Percentiles rank a stretch among this genome's conserved stretches.
These are phyloP conservation scores for Drosophila prolongata DNA, from an alignment of 2,888 invertebrate genomes.

Conservation along the genomic window DNA sequence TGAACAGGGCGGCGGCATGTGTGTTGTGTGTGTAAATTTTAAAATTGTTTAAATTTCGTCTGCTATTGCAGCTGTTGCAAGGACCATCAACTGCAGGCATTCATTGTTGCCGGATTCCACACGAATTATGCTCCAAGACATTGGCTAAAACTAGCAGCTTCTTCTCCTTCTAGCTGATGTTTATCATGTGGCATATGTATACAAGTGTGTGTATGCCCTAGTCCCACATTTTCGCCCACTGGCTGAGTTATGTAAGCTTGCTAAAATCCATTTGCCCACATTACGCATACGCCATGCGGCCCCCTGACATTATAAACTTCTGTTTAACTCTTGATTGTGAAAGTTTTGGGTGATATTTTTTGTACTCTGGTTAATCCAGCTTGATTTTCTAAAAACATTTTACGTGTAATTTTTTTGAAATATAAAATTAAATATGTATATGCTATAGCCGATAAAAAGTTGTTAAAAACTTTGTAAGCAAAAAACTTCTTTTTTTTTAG, in stretches of 20 bases:
- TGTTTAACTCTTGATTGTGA: constrained; percentile 12
- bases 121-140: constrained; percentile 66
- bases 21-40: constrained; percentile 72
- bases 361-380: constrained; percentile 4
- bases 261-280: constrained; percentile 54
- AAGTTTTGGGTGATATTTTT: constrained; percentile 11
- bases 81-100: constrained; percentile 78
- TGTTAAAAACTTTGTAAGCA: no score
- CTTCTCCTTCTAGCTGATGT: constrained; percentile 37
- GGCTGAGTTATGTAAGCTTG: constrained; percentile 19
- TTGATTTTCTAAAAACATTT: constrained; percentile 6
- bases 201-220: background rate
- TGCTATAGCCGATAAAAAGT: no score
- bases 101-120: constrained; percentile 1
- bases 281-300: constrained; percentile 73
- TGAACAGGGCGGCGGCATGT: constrained; percentile 15
- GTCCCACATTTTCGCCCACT: constrained; percentile 1
- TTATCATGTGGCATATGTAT: constrained; percentile 27
- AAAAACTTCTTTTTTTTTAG: no score
- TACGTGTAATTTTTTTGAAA: constrained; percentile 10
- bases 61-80: constrained; percentile 73
- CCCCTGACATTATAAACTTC: constrained; percentile 28
- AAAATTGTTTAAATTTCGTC: constrained; percentile 72
- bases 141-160: constrained; percentile 44
- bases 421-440: constrained; percentile 1